Percentiles rank a stretch among this genome's conserved stretches.
Conservation (phyloP, 2,888 invertebrate species). For the Meganola albula region DNA sequence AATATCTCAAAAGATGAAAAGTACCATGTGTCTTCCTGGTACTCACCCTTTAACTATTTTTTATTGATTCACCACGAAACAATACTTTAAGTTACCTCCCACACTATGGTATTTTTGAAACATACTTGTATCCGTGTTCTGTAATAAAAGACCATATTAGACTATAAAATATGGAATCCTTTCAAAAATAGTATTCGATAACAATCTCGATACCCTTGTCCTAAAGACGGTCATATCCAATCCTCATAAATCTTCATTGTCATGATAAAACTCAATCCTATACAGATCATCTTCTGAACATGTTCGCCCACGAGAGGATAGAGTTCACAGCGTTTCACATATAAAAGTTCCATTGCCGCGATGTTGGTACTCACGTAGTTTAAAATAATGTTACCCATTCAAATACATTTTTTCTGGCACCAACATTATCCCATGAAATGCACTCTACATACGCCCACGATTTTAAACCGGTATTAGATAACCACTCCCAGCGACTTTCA, state of each 20-base stretch:
- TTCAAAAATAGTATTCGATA: constrained; percentile 23
- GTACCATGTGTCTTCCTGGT: too few species aligned
- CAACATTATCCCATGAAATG: too few species aligned
- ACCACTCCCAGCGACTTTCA: constrained; percentile 31
- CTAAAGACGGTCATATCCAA: constrained; percentile 15
- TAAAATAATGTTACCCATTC: too few species aligned
- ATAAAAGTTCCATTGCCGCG: too few species aligned
- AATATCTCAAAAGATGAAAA: too few species aligned
- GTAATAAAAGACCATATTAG: too few species aligned
- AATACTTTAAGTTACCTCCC: neutral
- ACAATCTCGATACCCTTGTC: constrained; percentile 22
- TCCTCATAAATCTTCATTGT: constrained; percentile 32
- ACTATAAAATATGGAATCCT: constrained; percentile 16
- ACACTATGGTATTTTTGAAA: too few species aligned
- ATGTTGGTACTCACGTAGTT: too few species aligned
- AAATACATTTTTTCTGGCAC: too few species aligned
- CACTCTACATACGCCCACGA: constrained; percentile 28
- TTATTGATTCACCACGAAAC: neutral
- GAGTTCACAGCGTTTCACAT: too few species aligned
- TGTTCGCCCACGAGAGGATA: constrained; percentile 23
- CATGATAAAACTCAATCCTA: constrained; percentile 29
- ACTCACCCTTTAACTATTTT: too few species aligned
- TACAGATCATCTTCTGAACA: constrained; percentile 16
- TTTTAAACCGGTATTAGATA: constrained; percentile 39
- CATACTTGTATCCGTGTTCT: too few species aligned